These are phyloP conservation scores for Micromesistius poutassou DNA, from an alignment of 2,797 vertebrate genomes.

Conservation along the genomic window DNA sequence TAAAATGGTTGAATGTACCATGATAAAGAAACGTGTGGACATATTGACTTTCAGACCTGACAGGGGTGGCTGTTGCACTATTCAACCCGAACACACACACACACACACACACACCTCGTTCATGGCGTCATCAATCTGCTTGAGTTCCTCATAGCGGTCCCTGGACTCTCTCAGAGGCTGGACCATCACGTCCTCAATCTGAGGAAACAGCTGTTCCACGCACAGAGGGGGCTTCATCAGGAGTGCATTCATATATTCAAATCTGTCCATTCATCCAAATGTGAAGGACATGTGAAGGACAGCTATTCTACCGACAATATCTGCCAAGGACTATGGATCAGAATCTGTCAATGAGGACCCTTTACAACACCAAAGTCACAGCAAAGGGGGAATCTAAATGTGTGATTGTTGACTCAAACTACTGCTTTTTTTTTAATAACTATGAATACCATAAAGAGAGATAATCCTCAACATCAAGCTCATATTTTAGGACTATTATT, in stretches of 20 bases:
- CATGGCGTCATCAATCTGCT: conserved; percentile 84
- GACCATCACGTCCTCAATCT: conserved; percentile 87
- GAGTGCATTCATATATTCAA: neutral
- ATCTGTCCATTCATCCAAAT: neutral
- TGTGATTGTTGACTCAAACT: neutral
- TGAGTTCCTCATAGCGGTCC: conserved; percentile 86
- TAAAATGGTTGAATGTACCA: neutral
- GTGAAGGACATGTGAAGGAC: neutral
- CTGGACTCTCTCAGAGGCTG: conserved; percentile 86
- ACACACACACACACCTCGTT: conserved; percentile 74
- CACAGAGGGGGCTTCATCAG: neutral
- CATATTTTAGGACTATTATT: neutral
- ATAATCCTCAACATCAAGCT: neutral
- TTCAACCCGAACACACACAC: neutral
- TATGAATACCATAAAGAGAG: too few species aligned
- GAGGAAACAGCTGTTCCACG: conserved; percentile 81
- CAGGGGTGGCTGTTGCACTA: neutral
- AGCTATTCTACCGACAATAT: neutral
- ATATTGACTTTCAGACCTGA: neutral
- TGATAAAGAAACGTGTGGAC: neutral
- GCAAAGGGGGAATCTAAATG: neutral
- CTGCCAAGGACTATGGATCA: neutral
- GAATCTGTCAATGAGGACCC: neutral
- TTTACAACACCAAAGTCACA: neutral
- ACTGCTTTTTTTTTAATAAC: neutral